phyloP scores from a whole-genome alignment of 64 coral and sea anemone genomes.

The Porites australiensis region DNA sequence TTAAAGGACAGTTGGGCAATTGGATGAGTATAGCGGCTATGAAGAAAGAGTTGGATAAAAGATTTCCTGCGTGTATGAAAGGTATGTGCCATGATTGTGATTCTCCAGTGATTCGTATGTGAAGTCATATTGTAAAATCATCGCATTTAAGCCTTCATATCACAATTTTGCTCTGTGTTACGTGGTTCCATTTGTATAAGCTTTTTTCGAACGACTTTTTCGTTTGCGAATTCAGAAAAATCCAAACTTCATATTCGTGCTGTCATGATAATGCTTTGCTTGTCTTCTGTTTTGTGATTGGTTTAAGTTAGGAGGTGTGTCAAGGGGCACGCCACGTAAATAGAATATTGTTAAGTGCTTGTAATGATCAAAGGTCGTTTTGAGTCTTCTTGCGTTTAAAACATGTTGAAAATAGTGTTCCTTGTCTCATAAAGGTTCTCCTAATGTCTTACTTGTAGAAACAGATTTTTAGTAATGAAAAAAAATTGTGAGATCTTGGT shows the following conservation, averaged over 20 bases:
- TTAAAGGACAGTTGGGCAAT: slow-evolving; percentile 81
- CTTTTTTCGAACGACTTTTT: background rate
- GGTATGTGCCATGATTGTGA: slow-evolving; percentile 23
- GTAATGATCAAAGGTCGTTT: slow-evolving; percentile 24
- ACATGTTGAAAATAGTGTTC: background rate
- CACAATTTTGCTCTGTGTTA: too few species aligned
- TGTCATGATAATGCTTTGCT: slow-evolving; percentile 4
- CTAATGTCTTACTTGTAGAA: too few species aligned
- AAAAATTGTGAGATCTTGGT: too few species aligned
- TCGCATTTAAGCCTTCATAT: too few species aligned
- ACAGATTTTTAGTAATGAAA: too few species aligned
- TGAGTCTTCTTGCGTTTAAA: background rate
- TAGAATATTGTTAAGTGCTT: background rate
- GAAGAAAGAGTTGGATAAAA: slow-evolving; percentile 76
- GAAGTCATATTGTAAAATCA: background rate
- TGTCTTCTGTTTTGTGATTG: slow-evolving; percentile 62
- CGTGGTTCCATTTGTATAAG: background rate
- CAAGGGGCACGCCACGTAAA: slow-evolving; percentile 62
- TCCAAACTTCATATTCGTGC: slow-evolving; percentile 4
- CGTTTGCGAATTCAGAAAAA: background rate
- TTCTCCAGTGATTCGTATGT: background rate
- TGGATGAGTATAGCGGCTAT: slow-evolving; percentile 76
- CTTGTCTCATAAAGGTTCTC: background rate
- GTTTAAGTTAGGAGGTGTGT: slow-evolving; percentile 67
- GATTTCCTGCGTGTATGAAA: slow-evolving; percentile 99